Conservation (phyloP, 2,888 invertebrate species). For the Frankliniella fusca region DNA sequence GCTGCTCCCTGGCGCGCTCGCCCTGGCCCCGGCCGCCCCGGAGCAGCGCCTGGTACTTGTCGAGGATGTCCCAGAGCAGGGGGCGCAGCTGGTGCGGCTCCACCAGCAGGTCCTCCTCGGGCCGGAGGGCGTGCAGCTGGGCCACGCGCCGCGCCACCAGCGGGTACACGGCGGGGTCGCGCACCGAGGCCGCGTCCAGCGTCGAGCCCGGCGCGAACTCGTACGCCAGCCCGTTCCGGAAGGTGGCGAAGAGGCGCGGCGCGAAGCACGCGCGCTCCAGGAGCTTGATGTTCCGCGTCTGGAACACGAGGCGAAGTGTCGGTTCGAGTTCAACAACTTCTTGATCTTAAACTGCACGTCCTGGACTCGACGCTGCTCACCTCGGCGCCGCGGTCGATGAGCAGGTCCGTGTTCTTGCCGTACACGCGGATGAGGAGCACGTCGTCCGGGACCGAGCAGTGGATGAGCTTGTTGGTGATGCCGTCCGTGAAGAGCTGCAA, state of each 20-base stretch:
- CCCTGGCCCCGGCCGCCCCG: constrained; percentile 52
- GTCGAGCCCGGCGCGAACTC: constrained; percentile 79
- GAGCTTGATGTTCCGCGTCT: constrained; percentile 45
- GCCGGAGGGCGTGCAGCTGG: constrained; percentile 66
- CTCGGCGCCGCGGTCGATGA: constrained; percentile 72
- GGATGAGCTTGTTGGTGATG: constrained; percentile 86
- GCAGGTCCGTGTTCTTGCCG: constrained; percentile 86
- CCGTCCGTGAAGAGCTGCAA: constrained; percentile 86
- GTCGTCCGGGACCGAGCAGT: constrained; percentile 61
- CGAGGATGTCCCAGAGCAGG: constrained; percentile 70
- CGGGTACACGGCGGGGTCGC: constrained; percentile 62
- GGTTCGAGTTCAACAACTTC: too few species aligned
- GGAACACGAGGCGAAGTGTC: too few species aligned
- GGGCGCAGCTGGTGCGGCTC: constrained; percentile 48
- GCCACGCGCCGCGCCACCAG: constrained; percentile 80
- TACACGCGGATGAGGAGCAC: constrained; percentile 84
- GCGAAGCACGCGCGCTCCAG: constrained; percentile 73
- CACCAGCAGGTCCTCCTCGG: constrained; percentile 42
- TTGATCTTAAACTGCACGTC: not conserved
- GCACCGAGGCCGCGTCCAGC: constrained; percentile 62
- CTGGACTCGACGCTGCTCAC: not conserved
- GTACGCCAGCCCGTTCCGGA: constrained; percentile 91
- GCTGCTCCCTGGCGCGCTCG: not conserved
- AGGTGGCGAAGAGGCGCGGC: constrained; percentile 82
- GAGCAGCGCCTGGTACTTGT: constrained; percentile 68